phyloP scores from a whole-genome alignment of 2,113 vertebrate genomes.

The Cyphomyrus plagiostoma region DNA sequence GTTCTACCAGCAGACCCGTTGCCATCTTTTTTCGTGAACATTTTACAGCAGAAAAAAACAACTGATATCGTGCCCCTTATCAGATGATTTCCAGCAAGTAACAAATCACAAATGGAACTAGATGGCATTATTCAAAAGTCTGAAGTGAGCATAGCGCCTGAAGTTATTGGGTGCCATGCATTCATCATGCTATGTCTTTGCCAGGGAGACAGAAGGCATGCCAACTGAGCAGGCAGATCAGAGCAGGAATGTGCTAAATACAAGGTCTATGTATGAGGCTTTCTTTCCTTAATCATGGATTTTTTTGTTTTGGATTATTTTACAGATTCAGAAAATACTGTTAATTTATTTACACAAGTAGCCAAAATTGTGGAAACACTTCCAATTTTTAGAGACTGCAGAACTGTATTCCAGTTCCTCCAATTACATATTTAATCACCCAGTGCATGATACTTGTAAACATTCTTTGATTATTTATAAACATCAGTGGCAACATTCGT shows the following conservation, averaged over 20 bases:
- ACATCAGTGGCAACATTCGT: not conserved
- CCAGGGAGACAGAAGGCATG: not conserved
- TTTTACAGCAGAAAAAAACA: not conserved
- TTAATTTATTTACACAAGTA: not conserved
- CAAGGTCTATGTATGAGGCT: not conserved
- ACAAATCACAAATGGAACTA: not conserved
- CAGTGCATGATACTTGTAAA: not conserved
- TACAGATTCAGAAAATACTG: not conserved
- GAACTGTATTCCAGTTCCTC: not conserved
- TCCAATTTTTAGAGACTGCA: too few relatives aligned
- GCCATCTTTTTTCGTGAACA: not conserved
- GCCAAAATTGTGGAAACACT: not conserved
- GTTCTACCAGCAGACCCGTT: not conserved
- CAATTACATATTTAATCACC: not conserved
- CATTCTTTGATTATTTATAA: not conserved
- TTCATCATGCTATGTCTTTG: not conserved
- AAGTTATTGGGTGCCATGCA: not conserved
- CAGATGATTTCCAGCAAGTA: not conserved
- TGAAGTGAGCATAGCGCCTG: not conserved
- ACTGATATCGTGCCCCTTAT: not conserved
- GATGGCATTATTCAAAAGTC: not conserved
- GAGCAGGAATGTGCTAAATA: not conserved
- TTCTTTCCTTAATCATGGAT: not conserved
- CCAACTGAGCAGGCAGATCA: not conserved
- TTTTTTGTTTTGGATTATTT: not conserved